phyloP scores from a whole-genome alignment of 2,797 vertebrate genomes.

The Oophaga sylvatica region DNA sequence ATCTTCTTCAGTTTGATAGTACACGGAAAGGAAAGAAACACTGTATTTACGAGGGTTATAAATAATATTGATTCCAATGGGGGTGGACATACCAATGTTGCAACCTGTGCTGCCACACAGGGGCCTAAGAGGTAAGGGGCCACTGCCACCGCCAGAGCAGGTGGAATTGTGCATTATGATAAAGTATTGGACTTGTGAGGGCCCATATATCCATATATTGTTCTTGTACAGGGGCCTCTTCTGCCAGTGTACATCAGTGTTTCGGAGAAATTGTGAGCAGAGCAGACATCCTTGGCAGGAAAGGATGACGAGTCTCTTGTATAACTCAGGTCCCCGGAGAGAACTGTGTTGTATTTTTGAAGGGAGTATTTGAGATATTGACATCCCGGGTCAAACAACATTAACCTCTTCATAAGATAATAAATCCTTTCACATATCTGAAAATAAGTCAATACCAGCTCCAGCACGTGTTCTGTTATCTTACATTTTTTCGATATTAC shows the following conservation, averaged over 20 bases:
- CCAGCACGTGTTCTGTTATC: conserved; percentile 29
- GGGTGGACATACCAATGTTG: no score
- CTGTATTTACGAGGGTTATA: neutral
- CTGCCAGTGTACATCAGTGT: no score
- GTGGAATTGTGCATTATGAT: no score
- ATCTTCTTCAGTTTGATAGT: neutral
- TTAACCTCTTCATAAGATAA: conserved; percentile 60
- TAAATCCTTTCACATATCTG: conserved; percentile 54
- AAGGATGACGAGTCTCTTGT: conserved; percentile 44
- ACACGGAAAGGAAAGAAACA: neutral
- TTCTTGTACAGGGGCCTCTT: no score
- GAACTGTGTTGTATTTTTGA: conserved; percentile 41
- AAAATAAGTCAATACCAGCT: conserved; percentile 54
- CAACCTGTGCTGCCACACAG: no score
- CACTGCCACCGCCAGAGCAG: no score
- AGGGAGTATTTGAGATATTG: conserved; percentile 52
- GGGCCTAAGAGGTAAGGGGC: no score
- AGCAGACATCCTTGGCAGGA: conserved; percentile 5
- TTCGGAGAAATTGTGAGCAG: neutral
- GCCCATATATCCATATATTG: no score
- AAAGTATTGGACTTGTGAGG: no score
- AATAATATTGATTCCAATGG: no score
- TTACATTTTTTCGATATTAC: conserved; percentile 45
- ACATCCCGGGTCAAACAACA: conserved; percentile 53
- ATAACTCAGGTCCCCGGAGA: neutral